Conservation (phyloP, 2,113 vertebrate genomes). For the Tricholaema leucomelas region DNA sequence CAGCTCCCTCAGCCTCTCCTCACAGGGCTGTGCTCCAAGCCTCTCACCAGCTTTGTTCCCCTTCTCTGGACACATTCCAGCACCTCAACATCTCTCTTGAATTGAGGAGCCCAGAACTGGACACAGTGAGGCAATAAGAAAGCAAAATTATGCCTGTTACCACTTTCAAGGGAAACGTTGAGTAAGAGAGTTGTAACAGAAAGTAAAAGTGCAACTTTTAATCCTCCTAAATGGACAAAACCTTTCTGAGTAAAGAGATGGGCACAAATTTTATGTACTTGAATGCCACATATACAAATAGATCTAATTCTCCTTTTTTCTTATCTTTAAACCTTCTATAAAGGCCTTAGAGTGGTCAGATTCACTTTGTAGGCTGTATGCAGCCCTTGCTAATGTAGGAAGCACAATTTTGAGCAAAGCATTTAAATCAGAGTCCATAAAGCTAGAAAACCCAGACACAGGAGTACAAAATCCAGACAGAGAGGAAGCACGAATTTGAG, state of each 20-base stretch:
- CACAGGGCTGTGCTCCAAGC: too few species aligned
- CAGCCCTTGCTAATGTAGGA: not conserved
- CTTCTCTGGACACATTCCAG: too few species aligned
- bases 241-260: not conserved
- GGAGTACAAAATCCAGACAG: not conserved
- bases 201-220: not conserved
- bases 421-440: not conserved
- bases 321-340: not conserved
- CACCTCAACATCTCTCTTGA: too few species aligned
- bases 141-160: not conserved
- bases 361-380: not conserved
- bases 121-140: not conserved
- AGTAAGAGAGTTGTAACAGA: not conserved
- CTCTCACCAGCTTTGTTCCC: too few species aligned
- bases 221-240: not conserved
- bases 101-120: too few species aligned
- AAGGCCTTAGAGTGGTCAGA: not conserved
- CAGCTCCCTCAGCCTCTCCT: too few species aligned
- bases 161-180: not conserved
- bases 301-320: not conserved
- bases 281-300: not conserved
- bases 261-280: not conserved
- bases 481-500: too few species aligned
- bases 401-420: not conserved
- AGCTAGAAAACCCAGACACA: not conserved